Evolutionary conservation across 2,113 vertebrate genomes (phyloP), one percentile per base, ranked within the genome.

Genomic region (Recurvirostra avosetta): DNA sequence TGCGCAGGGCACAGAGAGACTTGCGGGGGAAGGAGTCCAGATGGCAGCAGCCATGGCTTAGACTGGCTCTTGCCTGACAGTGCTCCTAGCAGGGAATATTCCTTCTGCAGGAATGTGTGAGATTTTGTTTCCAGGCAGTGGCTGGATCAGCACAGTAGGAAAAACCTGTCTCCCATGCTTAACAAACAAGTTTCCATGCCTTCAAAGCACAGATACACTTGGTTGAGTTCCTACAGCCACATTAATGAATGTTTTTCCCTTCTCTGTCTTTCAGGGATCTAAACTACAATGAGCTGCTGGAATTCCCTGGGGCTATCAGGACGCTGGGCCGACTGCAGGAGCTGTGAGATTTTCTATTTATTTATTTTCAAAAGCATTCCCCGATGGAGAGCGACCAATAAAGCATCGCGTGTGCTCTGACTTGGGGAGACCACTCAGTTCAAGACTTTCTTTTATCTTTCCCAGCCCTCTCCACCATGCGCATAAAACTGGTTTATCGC

Each of bases 301-400:
- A 99, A 97, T 99, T 99, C 94, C 99, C 99, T 4, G 92, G 98
- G 94, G 99, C 99, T 81, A 99, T 99, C 97, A 98, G 98, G 96
- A 99, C 98, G 3, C 98, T 99, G 91, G 98, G 98, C 86, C 98
- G 99, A 92, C 99, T 99, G 96, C 99, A 99, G 97, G 99, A 99
- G 97, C 98, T 99, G 99, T 99, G 97, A 99, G 99, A 98, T 45
- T 88, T 95, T 84, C 92, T 91, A 29, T 84, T 77, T 91, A 61
- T 88, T 90, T 88, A 66, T 86, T 95, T 78, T 59, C 66, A 71
- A 82, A 92, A 53, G 40, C 38, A 61, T 62, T 92, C 40, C 50
- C 45, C 3, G 2, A 32, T 3, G 11, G 45, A 94, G 15, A 56
- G 34, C 10, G 21, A 61, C 84, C 38, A 73, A 30, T 29, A 53